Evolutionary conservation across 2,113 vertebrate genomes (phyloP), one percentile per base, ranked within the genome.

Genomic region (Rhizomys pruinosus): DNA sequence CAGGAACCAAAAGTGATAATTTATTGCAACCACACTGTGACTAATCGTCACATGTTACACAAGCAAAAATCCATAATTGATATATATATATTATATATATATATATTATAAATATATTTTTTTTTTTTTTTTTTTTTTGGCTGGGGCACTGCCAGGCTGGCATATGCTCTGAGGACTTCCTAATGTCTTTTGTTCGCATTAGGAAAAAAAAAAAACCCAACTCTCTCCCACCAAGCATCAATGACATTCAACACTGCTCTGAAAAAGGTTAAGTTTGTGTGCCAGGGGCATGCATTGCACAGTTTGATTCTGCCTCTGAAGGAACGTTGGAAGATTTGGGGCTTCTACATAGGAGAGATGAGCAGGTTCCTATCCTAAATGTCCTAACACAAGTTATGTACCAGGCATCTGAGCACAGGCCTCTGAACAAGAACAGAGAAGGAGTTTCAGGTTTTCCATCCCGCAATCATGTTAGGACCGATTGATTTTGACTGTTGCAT

Each of bases 171-270:
- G 2, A 0, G 0, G 37, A 81, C 64, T 87, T 90, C 91, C 80
- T 95, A 93, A 87, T 95, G 69, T 77, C 95, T 89, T 97, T 97
- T 97, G 96, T 97, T 96, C 97, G 91, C 89, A 87, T 95, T 95
- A 23, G 66, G 77, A 42, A 77, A n/a, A 95, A 95, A 59, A 93
- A 64, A 85, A n/a, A 94, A 91, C 52, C 69, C 89, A 97, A 74
- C 90, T 25, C 86, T 84, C 69, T 97, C 94, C 96, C 76, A 79
- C 96, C 95, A 96, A 94, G 93, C 97, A 82, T 9, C 92, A 97
- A 97, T 84, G 93, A 72, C 63, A 44, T 94, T 29, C 89, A 74
- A 97, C 97, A 87, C 22, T 66, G 57, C 44, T 0, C 44, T 1
- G 34, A 91, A 96, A 93, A 79, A 64, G 69, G 15, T 76, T 93